Percentiles rank a stretch among this genome's conserved stretches.
These are phyloP conservation scores for Unio pictorum DNA, from an alignment of 2,888 invertebrate species.

Conservation along the genomic window DNA sequence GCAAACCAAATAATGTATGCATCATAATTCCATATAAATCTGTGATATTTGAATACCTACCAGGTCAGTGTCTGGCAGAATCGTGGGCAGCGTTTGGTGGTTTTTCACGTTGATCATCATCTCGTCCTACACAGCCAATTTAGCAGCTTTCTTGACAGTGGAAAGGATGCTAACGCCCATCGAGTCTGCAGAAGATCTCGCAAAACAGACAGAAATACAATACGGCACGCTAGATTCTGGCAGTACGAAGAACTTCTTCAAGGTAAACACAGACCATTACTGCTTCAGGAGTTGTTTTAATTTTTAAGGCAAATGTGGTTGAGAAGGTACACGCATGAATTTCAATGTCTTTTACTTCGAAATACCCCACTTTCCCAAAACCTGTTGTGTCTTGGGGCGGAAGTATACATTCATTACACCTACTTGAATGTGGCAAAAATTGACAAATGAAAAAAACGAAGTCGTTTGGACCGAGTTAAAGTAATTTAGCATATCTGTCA, in stretches of 20 bases:
- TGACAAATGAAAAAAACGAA: too few relatives aligned
- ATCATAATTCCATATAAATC: not conserved
- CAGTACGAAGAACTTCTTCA: slow-evolving; percentile 91
- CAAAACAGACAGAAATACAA: slow-evolving; percentile 79
- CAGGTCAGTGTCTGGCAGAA: slow-evolving; percentile 90
- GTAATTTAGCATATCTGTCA: too few relatives aligned
- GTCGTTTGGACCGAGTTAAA: too few relatives aligned
- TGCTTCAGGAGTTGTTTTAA: too few relatives aligned
- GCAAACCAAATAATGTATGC: too few relatives aligned
- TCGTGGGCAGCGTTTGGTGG: slow-evolving; percentile 99
- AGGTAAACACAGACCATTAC: slow-evolving; percentile 75
- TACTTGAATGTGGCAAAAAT: too few relatives aligned
- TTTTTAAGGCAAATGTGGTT: too few relatives aligned
- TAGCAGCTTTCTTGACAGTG: slow-evolving; percentile 93
- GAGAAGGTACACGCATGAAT: slow-evolving; percentile 73
- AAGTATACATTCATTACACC: too few relatives aligned
- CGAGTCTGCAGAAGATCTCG: slow-evolving; percentile 90
- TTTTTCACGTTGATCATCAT: slow-evolving; percentile 98
- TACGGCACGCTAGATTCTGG: slow-evolving; percentile 81
- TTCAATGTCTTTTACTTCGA: too few relatives aligned
- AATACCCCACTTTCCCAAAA: too few relatives aligned
- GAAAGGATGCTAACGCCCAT: slow-evolving; percentile 97
- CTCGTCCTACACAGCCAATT: slow-evolving; percentile 98
- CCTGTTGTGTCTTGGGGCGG: too few relatives aligned
- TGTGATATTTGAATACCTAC: not conserved